Percentiles rank a stretch among this genome's conserved stretches.
phyloP scores from a whole-genome alignment of 2,888 invertebrate species.

The Trichacis sp. region DNA sequence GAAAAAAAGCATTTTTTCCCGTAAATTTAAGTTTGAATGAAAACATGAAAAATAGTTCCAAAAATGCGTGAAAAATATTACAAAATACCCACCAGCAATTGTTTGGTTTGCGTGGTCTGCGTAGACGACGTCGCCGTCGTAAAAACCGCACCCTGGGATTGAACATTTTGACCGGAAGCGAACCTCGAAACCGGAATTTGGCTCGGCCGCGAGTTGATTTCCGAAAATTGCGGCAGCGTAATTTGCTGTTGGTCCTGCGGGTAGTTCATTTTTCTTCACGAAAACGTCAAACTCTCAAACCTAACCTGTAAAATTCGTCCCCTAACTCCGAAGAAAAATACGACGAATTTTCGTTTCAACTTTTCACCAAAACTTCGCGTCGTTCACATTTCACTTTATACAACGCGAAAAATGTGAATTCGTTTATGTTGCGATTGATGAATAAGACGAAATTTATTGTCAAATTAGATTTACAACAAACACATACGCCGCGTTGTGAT shows the following conservation, averaged over 20 bases:
- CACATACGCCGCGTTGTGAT: constrained; percentile 52
- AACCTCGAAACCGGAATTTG: constrained; percentile 48
- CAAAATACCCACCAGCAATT: constrained; percentile 47
- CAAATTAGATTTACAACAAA: constrained; percentile 50
- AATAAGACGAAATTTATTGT: constrained; percentile 34
- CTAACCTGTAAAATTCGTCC: constrained; percentile 53
- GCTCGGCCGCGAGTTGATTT: constrained; percentile 55
- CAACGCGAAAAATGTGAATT: background rate
- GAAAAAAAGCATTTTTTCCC: too few relatives aligned
- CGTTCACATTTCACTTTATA: constrained; percentile 19
- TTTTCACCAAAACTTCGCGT: background rate
- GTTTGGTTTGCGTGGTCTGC: constrained; percentile 52
- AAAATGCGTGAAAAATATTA: background rate
- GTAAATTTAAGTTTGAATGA: too few relatives aligned
- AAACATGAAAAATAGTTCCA: constrained; percentile 2
- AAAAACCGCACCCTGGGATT: constrained; percentile 56
- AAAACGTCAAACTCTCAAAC: constrained; percentile 21
- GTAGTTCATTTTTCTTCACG: constrained; percentile 57
- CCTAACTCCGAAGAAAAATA: too few relatives aligned
- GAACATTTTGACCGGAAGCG: constrained; percentile 43
- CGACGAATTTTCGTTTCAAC: constrained; percentile 10
- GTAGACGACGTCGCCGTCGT: constrained; percentile 51
- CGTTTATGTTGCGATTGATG: constrained; percentile 6
- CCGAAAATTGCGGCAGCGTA: constrained; percentile 62
- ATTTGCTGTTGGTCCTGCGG: constrained; percentile 55